A percentile compares a stretch with the other conserved stretches of the same genome.
phyloP scores from a whole-genome alignment of 2,888 invertebrate genomes.

The Pimpla rufipes region DNA sequence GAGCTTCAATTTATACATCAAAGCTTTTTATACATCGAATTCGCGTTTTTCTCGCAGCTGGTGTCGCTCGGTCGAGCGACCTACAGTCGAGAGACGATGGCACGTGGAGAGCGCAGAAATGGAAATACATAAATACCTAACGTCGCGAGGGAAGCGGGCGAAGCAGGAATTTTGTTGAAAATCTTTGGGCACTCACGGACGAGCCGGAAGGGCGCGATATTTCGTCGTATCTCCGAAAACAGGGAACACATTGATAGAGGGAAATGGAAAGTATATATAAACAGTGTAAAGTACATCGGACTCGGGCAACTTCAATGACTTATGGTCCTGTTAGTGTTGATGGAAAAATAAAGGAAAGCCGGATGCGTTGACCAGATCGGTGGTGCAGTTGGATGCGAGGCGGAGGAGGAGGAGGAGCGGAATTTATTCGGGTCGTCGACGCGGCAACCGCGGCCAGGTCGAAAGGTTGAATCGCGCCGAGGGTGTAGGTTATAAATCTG shows the following conservation, averaged over 20 bases:
- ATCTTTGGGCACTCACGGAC: constrained; percentile 11
- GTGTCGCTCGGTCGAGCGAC: neutral
- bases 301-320: constrained; percentile 8
- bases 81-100: too few relatives aligned
- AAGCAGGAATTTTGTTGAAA: neutral
- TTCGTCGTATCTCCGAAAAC: neutral
- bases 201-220: neutral
- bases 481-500: constrained; percentile 82
- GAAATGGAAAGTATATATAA: neutral
- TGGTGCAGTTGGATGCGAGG: constrained; percentile 28
- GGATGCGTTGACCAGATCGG: constrained; percentile 41
- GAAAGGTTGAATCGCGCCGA: constrained; percentile 64
- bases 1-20: constrained; percentile 78
- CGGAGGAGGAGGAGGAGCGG: constrained; percentile 9
- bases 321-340: constrained; percentile 31
- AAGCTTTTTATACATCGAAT: too few relatives aligned
- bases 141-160: neutral
- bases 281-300: neutral
- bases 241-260: neutral
- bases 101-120: neutral
- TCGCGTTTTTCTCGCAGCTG: constrained; percentile 43
- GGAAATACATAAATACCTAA: constrained; percentile 30
- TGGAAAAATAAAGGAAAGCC: constrained; percentile 15
- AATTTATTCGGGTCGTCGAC: constrained; percentile 62
- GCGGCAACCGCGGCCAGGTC: constrained; percentile 50